These are phyloP conservation scores for Drosophila flavopinicola DNA, from an alignment of 2,888 invertebrate genomes.

Conservation along the genomic window DNA sequence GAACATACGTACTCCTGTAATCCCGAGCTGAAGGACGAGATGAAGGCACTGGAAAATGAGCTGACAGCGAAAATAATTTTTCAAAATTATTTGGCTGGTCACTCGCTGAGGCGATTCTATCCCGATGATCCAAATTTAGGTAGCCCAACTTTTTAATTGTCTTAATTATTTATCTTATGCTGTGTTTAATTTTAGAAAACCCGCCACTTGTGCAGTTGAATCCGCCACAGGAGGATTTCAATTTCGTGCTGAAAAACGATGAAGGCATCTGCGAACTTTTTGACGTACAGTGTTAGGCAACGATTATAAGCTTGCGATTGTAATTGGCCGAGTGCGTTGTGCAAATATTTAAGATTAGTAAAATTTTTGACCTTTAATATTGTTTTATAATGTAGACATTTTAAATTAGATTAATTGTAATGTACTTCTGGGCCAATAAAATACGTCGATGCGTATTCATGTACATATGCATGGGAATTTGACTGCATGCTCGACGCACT, in stretches of 20 bases:
- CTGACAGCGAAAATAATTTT: conserved; percentile 82
- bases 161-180: not conserved
- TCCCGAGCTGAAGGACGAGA: conserved; percentile 74
- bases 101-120: conserved; percentile 81
- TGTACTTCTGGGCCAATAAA: conserved; percentile 59
- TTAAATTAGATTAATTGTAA: conserved; percentile 69
- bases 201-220: conserved; percentile 81
- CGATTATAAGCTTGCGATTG: conserved; percentile 30
- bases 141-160: conserved; percentile 33
- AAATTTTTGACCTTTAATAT: conserved; percentile 70
- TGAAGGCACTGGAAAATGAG: conserved; percentile 75
- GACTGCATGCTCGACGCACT: not conserved
- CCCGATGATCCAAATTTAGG: conserved; percentile 82
- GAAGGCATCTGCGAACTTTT: conserved; percentile 84
- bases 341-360: conserved; percentile 78
- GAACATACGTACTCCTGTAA: conserved; percentile 81
- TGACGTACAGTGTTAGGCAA: conserved; percentile 78
- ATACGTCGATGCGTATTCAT: conserved; percentile 43
- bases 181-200: conserved; percentile 71
- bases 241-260: conserved; percentile 78
- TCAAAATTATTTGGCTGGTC: conserved; percentile 76
- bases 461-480: conserved; percentile 13
- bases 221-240: conserved; percentile 82
- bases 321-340: conserved; percentile 75
- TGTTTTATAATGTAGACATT: conserved; percentile 64